A percentile compares a stretch with the other conserved stretches of the same genome.
Conservation (phyloP, 1,140 invertebrate genomes). For the Hycleus phaleratus region DNA sequence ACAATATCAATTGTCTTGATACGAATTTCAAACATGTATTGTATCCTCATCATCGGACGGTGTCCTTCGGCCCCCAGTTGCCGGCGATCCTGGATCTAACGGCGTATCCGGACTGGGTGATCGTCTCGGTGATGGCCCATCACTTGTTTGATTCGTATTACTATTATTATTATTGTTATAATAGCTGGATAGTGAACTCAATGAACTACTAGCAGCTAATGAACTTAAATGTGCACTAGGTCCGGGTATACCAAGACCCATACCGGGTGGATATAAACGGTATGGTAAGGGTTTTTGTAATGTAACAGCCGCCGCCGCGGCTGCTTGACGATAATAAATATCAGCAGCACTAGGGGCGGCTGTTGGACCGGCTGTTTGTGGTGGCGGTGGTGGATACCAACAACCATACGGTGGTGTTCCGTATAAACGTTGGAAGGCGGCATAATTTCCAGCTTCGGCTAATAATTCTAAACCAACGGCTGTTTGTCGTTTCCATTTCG, state of each 20-base stretch:
- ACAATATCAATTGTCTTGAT: constrained; percentile 25
- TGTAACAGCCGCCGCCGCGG: constrained; percentile 63
- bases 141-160: constrained; percentile 42
- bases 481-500: constrained; percentile 99
- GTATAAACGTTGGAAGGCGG: constrained; percentile 90
- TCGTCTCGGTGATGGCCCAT: constrained; percentile 22
- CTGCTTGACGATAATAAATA: constrained; percentile 71
- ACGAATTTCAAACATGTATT: constrained; percentile 35
- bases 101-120: constrained; percentile 33
- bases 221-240: constrained; percentile 52
- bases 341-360: constrained; percentile 61
- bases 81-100: constrained; percentile 43
- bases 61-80: constrained; percentile 40
- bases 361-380: constrained; percentile 48
- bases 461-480: constrained; percentile 93
- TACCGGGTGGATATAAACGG: constrained; percentile 58
- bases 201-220: constrained; percentile 50
- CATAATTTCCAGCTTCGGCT: constrained; percentile 93
- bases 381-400: constrained; percentile 55
- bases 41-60: constrained; percentile 52
- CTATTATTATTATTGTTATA: constrained; percentile 30
- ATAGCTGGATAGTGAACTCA: constrained; percentile 54
- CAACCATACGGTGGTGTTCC: constrained; percentile 65
- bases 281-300: constrained; percentile 85
- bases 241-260: constrained; percentile 54